Base-by-base conservation (phyloP, 2,113 vertebrate genomes). In the Chaenocephalus aceratus region DNA sequence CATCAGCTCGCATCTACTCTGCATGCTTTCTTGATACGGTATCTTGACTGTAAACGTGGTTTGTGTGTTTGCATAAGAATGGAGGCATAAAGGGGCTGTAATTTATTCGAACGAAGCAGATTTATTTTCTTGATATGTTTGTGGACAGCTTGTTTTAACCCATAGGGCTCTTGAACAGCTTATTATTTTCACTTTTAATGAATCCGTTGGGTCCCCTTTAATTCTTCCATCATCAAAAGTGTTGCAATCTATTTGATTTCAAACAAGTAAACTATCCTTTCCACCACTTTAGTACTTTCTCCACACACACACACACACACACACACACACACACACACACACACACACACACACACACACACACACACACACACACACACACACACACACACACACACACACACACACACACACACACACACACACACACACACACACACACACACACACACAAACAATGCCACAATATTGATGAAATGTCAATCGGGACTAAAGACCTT, bases 381-480 rank as follows among this genome's bases (percentile, higher is more conserved):
- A 30, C 30, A 30, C 30, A 30, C 30, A 30, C 30, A 30, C 30
- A 30, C 30, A 30, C 30, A 30, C 30, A 30, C 30, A 30, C 30
- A 30, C 30, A 30, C 30, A 30, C 30, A 30, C 30, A 30, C 30
- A 30, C 30, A 30, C 30, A 30, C 30, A 30, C 30, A 30, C 30
- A 30, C 30, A 30, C 30, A 30, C 30, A 30, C 30, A 30, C 30
- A 30, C 30, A 30, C 30, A 30, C 30, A 30, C 30, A 30, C 30
- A 30, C 30, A 30, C 30, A 30, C 26, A 30, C 26, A 61, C 36
- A 41, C 36, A 41, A 41, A 3, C 10, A 44, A 44, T 59, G 21
- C 15, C 21, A 52, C 14, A 52, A 3, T 82, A 84, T 75, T 73
- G 78, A 82, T 79, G 46, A 86, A 75, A 68, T 73, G 65, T 82